Evolutionary conservation across 2,888 invertebrate genomes (phyloP), one percentile per base, ranked within the genome.

Genomic region (Phaedon cochleariae): DNA sequence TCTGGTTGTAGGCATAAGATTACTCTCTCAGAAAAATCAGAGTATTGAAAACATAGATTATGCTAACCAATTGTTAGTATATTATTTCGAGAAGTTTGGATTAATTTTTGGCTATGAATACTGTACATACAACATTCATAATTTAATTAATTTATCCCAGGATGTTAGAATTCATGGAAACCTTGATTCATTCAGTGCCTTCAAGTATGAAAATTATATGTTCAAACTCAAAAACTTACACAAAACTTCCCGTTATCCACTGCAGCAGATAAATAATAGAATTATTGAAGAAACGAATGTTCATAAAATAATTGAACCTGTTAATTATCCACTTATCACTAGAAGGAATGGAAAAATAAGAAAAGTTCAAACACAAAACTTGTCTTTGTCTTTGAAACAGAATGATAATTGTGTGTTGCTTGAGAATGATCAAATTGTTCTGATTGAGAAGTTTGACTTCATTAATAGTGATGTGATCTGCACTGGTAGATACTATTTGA

Each of bases 181-280:
- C 45, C 45, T 45, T 17, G 45, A 45, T 45, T 45, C 45, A 45
- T 45, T 45, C 5, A 48, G 48, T 20, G 48, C 48, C 15, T 48
- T 48, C 48, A 48, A 48, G 48, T 48, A 7, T 48, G 48, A 48
- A 2, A 48, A 48, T 48, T 48, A 48, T 48, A 48, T 48, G 48
- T 48, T 48, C 20, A 48, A 48, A 18, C 48, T 48, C 48, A 45
- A 45, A 45, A 15, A 45, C 15, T 12, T 45, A 45, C 45, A 17
- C 2, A 48, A 48, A 18, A 48, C 48, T 48, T 17, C 48, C 12
- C 48, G 48, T 48, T 48, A 48, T 48, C 48, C 48, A 48, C 48
- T 48, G 48, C 48, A 48, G 48, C 48, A 48, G 48, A 48, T 48
- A 18, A 48, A 18, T 10, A 48, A 48, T 48, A 48, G n/a, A 18